Percentiles rank a stretch among this genome's conserved stretches.
Evolutionary conservation across 2,113 vertebrate species (phyloP).

Genomic region (Oophaga pumilio): DNA sequence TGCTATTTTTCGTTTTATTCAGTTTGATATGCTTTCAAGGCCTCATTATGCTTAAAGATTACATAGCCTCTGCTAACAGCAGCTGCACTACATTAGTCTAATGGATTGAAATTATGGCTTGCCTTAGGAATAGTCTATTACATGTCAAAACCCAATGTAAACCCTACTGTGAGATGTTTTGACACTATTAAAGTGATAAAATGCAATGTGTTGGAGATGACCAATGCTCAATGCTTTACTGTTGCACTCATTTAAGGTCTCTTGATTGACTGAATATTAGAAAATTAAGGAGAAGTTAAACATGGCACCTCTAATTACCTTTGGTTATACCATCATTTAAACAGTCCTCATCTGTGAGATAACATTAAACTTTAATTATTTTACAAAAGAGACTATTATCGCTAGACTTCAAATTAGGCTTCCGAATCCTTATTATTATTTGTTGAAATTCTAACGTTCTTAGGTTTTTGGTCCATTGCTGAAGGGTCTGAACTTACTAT

Average conservation of each 20-base stretch:
- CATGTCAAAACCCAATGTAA: slow-evolving; percentile 66
- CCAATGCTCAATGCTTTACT: slow-evolving; percentile 2
- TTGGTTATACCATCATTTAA: slow-evolving; percentile 9
- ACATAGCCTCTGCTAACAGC: slow-evolving; percentile 65
- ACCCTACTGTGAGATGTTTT: slow-evolving; percentile 65
- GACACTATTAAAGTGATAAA: slow-evolving; percentile 65
- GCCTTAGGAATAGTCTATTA: slow-evolving; percentile 65
- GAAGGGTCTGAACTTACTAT: neutral
- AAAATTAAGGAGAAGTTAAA: slow-evolving; percentile 27
- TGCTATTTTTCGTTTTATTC: slow-evolving; percentile 62
- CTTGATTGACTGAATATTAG: slow-evolving; percentile 16
- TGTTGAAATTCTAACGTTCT: neutral
- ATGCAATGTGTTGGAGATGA: slow-evolving; percentile 59
- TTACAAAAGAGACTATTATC: slow-evolving; percentile 13
- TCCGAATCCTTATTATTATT: neutral
- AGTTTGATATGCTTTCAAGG: slow-evolving; percentile 60
- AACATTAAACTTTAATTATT: slow-evolving; percentile 32
- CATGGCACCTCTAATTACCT: slow-evolving; percentile 29
- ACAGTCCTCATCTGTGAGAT: neutral
- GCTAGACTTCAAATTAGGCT: neutral
- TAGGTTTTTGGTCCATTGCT: neutral
- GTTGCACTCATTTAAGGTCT: neutral
- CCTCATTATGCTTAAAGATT: slow-evolving; percentile 64
- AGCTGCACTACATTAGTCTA: slow-evolving; percentile 71
- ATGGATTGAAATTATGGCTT: slow-evolving; percentile 71